Base-by-base conservation (phyloP, 2,888 invertebrate species). In the Drosophila mettleri region DNA sequence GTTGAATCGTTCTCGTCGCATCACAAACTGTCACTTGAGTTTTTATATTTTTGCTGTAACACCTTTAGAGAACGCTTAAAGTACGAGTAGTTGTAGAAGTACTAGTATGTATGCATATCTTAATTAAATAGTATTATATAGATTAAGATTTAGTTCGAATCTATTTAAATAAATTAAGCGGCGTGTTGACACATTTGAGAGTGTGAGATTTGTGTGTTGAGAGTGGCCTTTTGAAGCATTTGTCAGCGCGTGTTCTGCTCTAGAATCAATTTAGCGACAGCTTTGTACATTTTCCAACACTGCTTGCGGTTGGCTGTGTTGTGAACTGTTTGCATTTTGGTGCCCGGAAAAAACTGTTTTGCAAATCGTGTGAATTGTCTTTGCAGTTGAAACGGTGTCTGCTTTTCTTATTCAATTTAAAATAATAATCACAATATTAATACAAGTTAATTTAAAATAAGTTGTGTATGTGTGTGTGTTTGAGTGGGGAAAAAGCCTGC, bases 401-500 rank as follows among this genome's bases (percentile, higher is more conserved):
- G 22, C 39, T 52, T 55, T 48, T 52, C 31, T 65, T 62, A 65
- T 64, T 77, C 64, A 36, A 36, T 68, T 64, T n/a, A n/a, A n/a
- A n/a, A n/a, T n/a, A n/a, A n/a, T n/a, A n/a, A n/a, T 36, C 20
- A 18, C 46, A 69, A 65, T 43, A 22, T 43, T 66, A 73, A 51
- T 38, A 39, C 65, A 53, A 63, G 66, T 34, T 22, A 33, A 65
- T 39, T 53, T 29, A 43, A 58, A 48, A 22, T 43, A 65, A 59
- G 16, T 53, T 46, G 53, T 64, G 59, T 64, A 34, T n/a, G 46
- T 29, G 46, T 46, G 14, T 18, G 27, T 48, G 48, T 51, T 53
- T 79, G 22, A 60, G 55, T 65, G 64, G 80, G 89, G 89, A 89
- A 83, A 92, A 92, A 92, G 92, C 92, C 92, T 92, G 91, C 91